These are phyloP conservation scores for Oncorhynchus nerka DNA, from an alignment of 2,113 vertebrate genomes.

Conservation along the genomic window DNA sequence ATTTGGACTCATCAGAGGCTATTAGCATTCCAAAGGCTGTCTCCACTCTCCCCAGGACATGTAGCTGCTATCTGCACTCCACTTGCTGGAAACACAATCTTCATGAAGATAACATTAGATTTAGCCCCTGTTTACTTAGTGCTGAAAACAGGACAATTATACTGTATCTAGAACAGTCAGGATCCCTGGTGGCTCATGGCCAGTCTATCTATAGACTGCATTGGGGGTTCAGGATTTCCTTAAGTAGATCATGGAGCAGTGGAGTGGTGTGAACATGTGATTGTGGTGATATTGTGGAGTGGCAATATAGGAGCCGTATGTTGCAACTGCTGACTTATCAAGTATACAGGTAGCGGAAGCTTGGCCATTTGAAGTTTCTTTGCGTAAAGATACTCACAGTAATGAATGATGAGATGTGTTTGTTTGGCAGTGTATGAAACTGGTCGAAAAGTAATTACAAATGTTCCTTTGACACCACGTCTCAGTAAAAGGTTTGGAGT, in stretches of 20 bases:
- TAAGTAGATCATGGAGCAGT: conserved; percentile 17
- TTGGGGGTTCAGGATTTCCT: conserved; percentile 48
- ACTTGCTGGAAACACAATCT: conserved; percentile 71
- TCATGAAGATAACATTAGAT: conserved; percentile 69
- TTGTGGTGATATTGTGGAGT: background rate
- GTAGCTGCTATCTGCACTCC: conserved; percentile 64
- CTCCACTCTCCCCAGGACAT: conserved; percentile 52
- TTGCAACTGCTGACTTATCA: background rate
- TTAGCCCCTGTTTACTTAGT: conserved; percentile 70
- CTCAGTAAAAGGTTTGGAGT: background rate
- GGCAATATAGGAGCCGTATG: background rate
- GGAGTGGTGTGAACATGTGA: background rate
- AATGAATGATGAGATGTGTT: background rate
- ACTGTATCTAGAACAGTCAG: conserved; percentile 32
- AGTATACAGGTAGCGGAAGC: background rate
- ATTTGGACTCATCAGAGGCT: conserved; percentile 52
- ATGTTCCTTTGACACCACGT: background rate
- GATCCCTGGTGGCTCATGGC: conserved; percentile 45
- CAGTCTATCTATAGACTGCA: conserved; percentile 30
- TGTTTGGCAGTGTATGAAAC: background rate
- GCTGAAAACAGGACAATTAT: conserved; percentile 71
- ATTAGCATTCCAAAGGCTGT: conserved; percentile 45
- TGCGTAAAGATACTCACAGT: background rate
- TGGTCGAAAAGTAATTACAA: background rate
- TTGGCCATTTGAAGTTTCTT: background rate